phyloP scores from a whole-genome alignment of 2,888 invertebrate genomes.

The Monoplex corrugatus region DNA sequence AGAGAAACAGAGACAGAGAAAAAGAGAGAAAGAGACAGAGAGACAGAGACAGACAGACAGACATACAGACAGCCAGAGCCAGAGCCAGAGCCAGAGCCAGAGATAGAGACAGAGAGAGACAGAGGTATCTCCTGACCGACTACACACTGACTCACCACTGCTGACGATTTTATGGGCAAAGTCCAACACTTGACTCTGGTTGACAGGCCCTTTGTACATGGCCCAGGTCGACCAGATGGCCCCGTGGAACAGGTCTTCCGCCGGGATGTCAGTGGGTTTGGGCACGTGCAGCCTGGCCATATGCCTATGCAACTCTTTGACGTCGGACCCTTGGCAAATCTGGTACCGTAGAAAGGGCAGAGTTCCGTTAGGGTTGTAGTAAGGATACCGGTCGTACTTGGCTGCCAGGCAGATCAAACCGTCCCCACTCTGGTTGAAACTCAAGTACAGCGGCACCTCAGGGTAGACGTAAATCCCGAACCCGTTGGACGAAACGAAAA shows the following conservation, averaged over 20 bases:
- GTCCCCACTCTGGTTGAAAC: conserved; percentile 86
- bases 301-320: conserved; percentile 60
- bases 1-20: no score
- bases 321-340: conserved; percentile 63
- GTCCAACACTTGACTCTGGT: conserved; percentile 82
- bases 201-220: conserved; percentile 87
- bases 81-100: no score
- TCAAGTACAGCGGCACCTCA: conserved; percentile 88
- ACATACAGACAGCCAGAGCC: background rate
- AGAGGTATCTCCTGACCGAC: no score
- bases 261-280: conserved; percentile 86
- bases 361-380: conserved; percentile 58
- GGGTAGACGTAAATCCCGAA: conserved; percentile 86
- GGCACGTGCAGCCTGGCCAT: conserved; percentile 86
- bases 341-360: conserved; percentile 60
- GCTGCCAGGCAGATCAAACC: conserved; percentile 66
- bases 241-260: conserved; percentile 87
- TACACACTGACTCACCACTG: background rate
- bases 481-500: conserved; percentile 87
- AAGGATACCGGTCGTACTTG: conserved; percentile 68
- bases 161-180: conserved; percentile 71
- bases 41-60: no score
- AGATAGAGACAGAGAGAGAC: no score
- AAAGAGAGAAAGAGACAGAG: no score
- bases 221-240: conserved; percentile 97